Evolutionary conservation across 2,113 vertebrate genomes (phyloP).

Genomic region (Clarias macrocephalus): DNA sequence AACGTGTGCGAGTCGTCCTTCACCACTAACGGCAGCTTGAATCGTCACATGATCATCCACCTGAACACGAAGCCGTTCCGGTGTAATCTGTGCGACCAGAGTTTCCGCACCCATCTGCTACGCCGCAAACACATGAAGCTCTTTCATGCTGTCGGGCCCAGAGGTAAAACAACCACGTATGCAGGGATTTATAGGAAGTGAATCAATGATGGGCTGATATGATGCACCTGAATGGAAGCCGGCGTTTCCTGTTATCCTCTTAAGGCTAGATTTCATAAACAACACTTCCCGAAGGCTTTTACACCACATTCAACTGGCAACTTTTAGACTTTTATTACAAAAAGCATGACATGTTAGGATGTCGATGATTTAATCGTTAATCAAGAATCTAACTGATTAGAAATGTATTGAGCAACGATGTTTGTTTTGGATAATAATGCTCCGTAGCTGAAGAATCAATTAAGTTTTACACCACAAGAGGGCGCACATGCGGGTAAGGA

Average conservation of each 20-base stretch:
- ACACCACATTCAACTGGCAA: neutral
- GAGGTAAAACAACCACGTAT: conserved; percentile 61
- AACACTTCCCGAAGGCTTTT: neutral
- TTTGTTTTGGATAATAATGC: too few relatives aligned
- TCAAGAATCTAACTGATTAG: too few relatives aligned
- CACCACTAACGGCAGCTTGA: conserved; percentile 97
- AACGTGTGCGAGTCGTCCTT: conserved; percentile 86
- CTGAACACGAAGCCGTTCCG: conserved; percentile 88
- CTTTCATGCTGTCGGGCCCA: conserved; percentile 79
- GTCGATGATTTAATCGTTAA: too few relatives aligned
- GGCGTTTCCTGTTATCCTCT: neutral
- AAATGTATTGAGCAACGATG: too few relatives aligned
- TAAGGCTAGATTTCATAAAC: neutral
- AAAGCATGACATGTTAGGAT: neutral
- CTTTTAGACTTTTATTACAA: neutral
- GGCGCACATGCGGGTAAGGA: too few relatives aligned
- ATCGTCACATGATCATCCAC: conserved; percentile 93
- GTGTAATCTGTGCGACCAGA: conserved; percentile 89
- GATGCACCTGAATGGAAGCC: neutral
- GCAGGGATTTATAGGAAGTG: too few relatives aligned
- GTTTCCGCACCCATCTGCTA: conserved; percentile 87
- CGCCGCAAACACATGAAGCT: conserved; percentile 94
- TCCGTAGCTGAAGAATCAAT: too few relatives aligned
- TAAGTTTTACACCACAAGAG: too few relatives aligned
- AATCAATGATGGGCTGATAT: neutral